Conservation (phyloP, 2,888 invertebrate species). For the Amblyjoppa proteus region DNA sequence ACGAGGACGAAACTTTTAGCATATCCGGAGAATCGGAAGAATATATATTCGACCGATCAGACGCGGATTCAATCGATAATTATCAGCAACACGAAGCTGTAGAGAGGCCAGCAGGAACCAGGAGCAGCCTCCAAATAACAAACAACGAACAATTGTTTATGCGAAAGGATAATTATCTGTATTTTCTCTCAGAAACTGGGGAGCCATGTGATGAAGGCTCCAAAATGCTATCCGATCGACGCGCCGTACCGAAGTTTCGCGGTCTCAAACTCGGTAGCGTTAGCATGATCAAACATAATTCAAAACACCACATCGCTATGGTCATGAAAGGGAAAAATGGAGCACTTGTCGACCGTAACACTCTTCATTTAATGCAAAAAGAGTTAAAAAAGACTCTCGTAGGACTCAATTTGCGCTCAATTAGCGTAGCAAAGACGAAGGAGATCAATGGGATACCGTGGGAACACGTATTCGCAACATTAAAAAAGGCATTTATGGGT, state of each 20-base stretch:
- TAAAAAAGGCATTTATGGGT: neutral
- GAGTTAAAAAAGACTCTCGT: neutral
- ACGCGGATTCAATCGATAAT: too few species aligned
- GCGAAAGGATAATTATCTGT: too few species aligned
- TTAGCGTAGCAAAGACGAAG: neutral
- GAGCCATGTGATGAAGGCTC: neutral
- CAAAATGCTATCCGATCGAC: neutral
- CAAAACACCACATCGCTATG: constrained; percentile 2
- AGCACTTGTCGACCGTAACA: neutral
- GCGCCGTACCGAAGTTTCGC: neutral
- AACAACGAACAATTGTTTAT: too few species aligned
- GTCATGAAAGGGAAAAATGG: neutral
- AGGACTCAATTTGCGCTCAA: neutral
- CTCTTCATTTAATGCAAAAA: neutral
- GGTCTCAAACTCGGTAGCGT: neutral
- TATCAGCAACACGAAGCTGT: too few species aligned
- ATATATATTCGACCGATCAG: too few species aligned
- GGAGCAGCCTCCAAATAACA: too few species aligned
- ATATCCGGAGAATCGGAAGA: too few species aligned
- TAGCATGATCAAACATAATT: neutral
- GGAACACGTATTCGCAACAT: neutral
- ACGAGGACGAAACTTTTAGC: too few species aligned
- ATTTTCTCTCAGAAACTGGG: too few species aligned
- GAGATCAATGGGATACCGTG: constrained; percentile 42
- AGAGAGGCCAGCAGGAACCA: too few species aligned